Evolutionary conservation across 2,113 vertebrate species (phyloP).

Genomic region (Maccullochella peelii): DNA sequence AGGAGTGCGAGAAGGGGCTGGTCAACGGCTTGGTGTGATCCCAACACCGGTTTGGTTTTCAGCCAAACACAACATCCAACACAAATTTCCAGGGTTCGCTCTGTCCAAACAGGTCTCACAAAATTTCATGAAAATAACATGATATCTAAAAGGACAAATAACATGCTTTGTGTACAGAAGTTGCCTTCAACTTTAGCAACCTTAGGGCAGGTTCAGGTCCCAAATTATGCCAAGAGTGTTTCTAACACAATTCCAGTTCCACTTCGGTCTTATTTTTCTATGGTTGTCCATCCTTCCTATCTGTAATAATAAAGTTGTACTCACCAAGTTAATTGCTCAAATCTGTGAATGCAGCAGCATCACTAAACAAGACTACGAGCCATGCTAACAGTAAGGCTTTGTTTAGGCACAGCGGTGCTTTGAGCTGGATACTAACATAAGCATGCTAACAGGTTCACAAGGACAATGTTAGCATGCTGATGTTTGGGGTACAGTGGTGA

Average conservation of each 20-base stretch:
- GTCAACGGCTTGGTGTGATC: slow-evolving; percentile 86
- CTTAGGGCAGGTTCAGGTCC: neutral
- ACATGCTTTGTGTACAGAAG: neutral
- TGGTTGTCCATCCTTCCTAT: neutral
- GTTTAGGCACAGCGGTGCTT: neutral
- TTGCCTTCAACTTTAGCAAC: neutral
- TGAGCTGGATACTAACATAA: neutral
- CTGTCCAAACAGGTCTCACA: slow-evolving; percentile 16
- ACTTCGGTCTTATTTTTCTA: neutral
- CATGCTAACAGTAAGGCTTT: neutral
- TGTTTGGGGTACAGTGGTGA: neutral
- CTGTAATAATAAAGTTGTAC: neutral
- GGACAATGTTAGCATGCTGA: neutral
- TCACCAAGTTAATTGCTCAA: neutral
- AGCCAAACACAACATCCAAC: no score
- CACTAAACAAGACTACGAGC: neutral
- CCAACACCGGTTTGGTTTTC: neutral
- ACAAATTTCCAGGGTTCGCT: neutral
- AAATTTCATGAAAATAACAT: slow-evolving; percentile 47
- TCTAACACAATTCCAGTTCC: neutral
- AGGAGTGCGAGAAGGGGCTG: slow-evolving; percentile 89
- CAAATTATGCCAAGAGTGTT: neutral
- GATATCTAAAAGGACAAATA: neutral
- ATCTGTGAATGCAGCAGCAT: neutral
- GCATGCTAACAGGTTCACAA: neutral